Conservation (phyloP, 2,888 invertebrate species). For the Nomada fabriciana region DNA sequence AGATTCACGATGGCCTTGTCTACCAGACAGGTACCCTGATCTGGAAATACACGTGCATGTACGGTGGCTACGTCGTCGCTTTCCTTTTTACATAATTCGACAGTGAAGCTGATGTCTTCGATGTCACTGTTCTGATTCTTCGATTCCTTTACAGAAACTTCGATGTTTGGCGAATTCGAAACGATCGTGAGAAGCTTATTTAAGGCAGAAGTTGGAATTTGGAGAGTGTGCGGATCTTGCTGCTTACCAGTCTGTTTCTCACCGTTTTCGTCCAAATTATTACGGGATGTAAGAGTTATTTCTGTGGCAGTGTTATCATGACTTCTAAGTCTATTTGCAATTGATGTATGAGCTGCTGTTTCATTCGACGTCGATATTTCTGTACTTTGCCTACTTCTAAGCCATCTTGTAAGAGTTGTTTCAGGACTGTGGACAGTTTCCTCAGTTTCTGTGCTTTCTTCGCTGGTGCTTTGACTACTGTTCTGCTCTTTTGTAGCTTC, state of each 20-base stretch:
- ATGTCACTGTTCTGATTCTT: slow-evolving; percentile 76
- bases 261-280: slow-evolving; percentile 41
- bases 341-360: slow-evolving; percentile 66
- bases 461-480: slow-evolving; percentile 1
- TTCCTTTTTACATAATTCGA: slow-evolving; percentile 80
- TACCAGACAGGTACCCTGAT: slow-evolving; percentile 82
- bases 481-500: slow-evolving; percentile 53
- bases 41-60: slow-evolving; percentile 82
- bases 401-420: slow-evolving; percentile 68
- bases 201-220: slow-evolving; percentile 81
- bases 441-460: slow-evolving; percentile 51
- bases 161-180: slow-evolving; percentile 79
- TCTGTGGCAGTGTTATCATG: slow-evolving; percentile 69
- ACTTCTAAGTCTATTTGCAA: slow-evolving; percentile 78
- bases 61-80: slow-evolving; percentile 72
- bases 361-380: slow-evolving; percentile 55
- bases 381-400: slow-evolving; percentile 71
- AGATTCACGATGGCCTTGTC: slow-evolving; percentile 79
- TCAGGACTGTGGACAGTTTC: slow-evolving; percentile 58
- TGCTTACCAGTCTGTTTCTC: slow-evolving; percentile 44
- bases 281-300: slow-evolving; percentile 41
- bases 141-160: slow-evolving; percentile 82
- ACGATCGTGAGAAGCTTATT: slow-evolving; percentile 81
- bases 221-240: slow-evolving; percentile 76
- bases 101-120: slow-evolving; percentile 82